Evolutionary conservation across 2,888 invertebrate species (phyloP), one percentile per base, ranked within the genome.

Genomic region (Cephus spinipes): DNA sequence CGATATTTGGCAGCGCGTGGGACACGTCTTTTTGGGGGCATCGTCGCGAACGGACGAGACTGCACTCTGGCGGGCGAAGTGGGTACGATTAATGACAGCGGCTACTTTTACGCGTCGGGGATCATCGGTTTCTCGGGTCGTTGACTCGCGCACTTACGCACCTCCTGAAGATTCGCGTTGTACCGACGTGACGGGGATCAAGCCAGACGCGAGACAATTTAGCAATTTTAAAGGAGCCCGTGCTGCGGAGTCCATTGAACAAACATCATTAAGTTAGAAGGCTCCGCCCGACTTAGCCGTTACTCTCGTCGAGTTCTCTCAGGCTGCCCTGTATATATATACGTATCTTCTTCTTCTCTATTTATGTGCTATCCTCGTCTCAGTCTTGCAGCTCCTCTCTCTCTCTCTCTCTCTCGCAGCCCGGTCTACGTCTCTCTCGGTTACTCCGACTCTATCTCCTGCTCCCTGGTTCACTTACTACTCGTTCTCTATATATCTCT

Each of bases 191-290:
- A 55, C 55, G 55, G 55, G 23, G 55, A 55, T 55, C 55, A 23
- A 9, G 55, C 23, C 55, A 55, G 55, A 55, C 55, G 55, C 55
- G 55, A 40, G 15, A 32, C n/a, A 75, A 68, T 75, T 75, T 75
- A 32, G 68, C 23, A 15, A 68, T 40, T 68, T 75, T 75, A 75
- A 68, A 31, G 75, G 68, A 55, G 23, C 55, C 55, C 55, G 74
- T 75, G 76, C 79, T 78, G 77, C 77, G 79, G 81, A 79, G 81
- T 82, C 82, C 84, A 84, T 83, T 84, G 82, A 83, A 83, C 83
- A 84, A 85, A 85, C 83, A 83, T 85, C 83, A 84, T 85, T 85
- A 84, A 79, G 83, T 83, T 78, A 78, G 81, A 79, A 81, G 79
- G 81, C 80, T 32, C n/a, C 40, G 33, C 40, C 40, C 36, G 69